Conservation (phyloP, 2,113 vertebrate genomes). For the Nematolebias whitei region DNA sequence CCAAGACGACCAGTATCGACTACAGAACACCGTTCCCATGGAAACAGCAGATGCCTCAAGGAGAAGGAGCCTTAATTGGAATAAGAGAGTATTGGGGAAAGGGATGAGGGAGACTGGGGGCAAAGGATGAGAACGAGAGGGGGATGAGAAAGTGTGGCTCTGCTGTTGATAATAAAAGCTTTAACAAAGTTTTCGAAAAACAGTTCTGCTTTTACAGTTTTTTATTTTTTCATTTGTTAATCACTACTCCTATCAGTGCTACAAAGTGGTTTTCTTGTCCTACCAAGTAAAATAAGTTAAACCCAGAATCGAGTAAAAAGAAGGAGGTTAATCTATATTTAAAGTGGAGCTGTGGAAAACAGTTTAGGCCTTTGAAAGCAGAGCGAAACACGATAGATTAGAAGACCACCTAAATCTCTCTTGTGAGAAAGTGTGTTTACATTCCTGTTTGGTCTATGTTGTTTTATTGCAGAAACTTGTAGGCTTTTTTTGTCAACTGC, state of each 20-base stretch:
- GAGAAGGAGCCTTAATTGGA: conserved; percentile 77
- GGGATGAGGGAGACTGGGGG: conserved; percentile 54
- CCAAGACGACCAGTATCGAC: conserved; percentile 75
- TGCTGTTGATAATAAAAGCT: conserved; percentile 30
- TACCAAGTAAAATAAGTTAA: conserved; percentile 6
- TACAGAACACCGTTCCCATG: conserved; percentile 78
- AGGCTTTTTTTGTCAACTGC: not conserved
- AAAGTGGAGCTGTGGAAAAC: conserved; percentile 33
- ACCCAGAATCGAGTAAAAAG: not conserved
- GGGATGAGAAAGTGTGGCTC: conserved; percentile 20
- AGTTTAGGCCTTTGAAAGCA: conserved; percentile 29
- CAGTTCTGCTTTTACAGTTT: not conserved
- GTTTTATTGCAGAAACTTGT: not conserved
- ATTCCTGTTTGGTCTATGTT: not conserved
- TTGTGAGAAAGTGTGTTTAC: not conserved
- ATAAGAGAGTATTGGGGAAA: conserved; percentile 60
- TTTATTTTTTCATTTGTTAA: not conserved
- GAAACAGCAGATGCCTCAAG: conserved; percentile 79
- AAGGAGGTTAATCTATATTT: conserved; percentile 28
- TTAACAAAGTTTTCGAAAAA: not conserved
- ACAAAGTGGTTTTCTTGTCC: conserved; percentile 20
- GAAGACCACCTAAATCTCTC: conserved; percentile 29
- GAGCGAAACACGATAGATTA: conserved; percentile 31
- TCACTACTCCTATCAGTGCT: not conserved
- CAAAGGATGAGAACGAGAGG: conserved; percentile 19